Percentiles rank a stretch among this genome's conserved stretches.
These are phyloP conservation scores for Copidosoma floridanum DNA, from an alignment of 1,140 invertebrate genomes.

Conservation along the genomic window DNA sequence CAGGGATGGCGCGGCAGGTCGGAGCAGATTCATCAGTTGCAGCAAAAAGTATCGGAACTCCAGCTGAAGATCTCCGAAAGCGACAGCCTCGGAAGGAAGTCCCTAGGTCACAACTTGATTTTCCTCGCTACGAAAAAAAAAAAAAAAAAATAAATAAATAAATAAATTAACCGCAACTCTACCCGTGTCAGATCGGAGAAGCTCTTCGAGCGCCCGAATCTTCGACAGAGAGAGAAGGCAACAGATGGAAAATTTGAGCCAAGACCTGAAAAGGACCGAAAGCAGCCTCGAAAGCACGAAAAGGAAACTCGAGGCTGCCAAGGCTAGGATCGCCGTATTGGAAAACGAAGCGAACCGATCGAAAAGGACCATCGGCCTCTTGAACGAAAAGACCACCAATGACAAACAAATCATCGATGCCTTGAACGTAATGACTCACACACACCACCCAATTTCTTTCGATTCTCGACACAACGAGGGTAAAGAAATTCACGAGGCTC, in stretches of 20 bases:
- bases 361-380: slow-evolving; percentile 55
- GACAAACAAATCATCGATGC: slow-evolving; percentile 61
- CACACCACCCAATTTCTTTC: too few species aligned
- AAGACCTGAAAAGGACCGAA: slow-evolving; percentile 52
- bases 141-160: too few species aligned
- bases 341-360: slow-evolving; percentile 56
- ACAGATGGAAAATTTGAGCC: slow-evolving; percentile 55
- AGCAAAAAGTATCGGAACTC: slow-evolving; percentile 64
- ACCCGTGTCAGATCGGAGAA: slow-evolving; percentile 37
- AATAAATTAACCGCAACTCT: too few species aligned
- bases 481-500: too few species aligned
- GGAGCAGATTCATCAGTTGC: slow-evolving; percentile 66
- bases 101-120: slow-evolving; percentile 2
- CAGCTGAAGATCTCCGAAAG: slow-evolving; percentile 58
- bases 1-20: slow-evolving; percentile 69
- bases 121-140: not conserved
- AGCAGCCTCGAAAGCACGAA: slow-evolving; percentile 53
- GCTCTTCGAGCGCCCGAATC: slow-evolving; percentile 48
- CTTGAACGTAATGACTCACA: slow-evolving; percentile 59
- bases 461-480: too few species aligned
- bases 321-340: slow-evolving; percentile 59
- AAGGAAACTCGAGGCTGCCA: slow-evolving; percentile 60
- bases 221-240: slow-evolving; percentile 60
- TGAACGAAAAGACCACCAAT: slow-evolving; percentile 59
- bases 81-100: slow-evolving; percentile 12